Evolutionary conservation across 2,797 vertebrate species (phyloP), one percentile per base, ranked within the genome.

Genomic region (Phylloscopus collybita): DNA sequence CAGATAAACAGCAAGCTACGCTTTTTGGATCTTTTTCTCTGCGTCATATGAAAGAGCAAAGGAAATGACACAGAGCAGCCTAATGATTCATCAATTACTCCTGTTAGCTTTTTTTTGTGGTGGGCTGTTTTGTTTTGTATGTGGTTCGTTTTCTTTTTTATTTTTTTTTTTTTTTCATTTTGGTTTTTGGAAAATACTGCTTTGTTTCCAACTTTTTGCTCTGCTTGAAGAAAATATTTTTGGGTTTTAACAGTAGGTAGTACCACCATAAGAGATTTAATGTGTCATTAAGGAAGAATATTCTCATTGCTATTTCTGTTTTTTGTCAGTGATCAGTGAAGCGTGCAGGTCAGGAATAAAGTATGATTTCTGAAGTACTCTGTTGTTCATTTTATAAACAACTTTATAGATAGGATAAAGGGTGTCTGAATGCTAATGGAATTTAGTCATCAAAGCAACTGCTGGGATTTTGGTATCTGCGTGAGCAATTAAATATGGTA

Each of bases 121-220:
- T 40, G 17, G 5, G 8, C 8, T 51, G 6, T n/a, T 72, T 44
- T 16, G 4, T 57, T 64, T n/a, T 30, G 5, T 11, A 16, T 25
- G 6, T 13, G 8, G 13, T 11, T 36, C 15, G 3, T 5, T 6
- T 23, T 19, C 5, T 29, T 51, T 29, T 27, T 32, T 54, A 29
- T 29, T 27, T 32, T 54, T 32, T 9, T 6, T 16, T 34, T 57
- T 8, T 1, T 6, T 59, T 59, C 2, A 1, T 2, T 2, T 62
- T 64, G 10, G 2, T 36, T 67, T 70, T 71, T 67, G 14, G 29
- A 78, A 78, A 81, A 75, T 9, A 15, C 10, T 32, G 1, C 3
- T 84, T 56, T 54, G 3, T 6, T 47, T 86, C 69, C 59, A 60
- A 45, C 16, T 23, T 72, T 51, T 74, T 71, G 4, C 36, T 92